Conservation (phyloP, 2,113 vertebrate species). For the Taxidea taxus region DNA sequence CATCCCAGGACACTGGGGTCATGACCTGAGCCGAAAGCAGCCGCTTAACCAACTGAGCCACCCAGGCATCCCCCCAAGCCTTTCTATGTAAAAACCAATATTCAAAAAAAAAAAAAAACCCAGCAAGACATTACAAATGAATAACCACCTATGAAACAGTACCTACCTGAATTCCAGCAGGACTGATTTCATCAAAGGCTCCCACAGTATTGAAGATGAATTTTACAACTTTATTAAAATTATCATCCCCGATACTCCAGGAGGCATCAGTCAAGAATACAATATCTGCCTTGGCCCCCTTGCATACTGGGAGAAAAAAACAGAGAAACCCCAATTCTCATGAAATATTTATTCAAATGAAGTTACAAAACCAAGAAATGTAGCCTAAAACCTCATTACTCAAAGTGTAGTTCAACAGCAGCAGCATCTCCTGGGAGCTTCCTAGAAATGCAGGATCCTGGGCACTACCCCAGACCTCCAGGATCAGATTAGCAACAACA, state of each 20-base stretch:
- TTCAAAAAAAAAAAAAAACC: conserved; percentile 21
- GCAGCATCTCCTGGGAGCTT: neutral
- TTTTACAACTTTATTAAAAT: conserved; percentile 95
- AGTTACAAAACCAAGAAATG: neutral
- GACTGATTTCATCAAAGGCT: conserved; percentile 92
- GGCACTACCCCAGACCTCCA: neutral
- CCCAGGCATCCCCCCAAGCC: too few species aligned
- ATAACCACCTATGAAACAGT: neutral
- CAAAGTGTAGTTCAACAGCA: neutral
- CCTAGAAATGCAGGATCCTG: neutral
- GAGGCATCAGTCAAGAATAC: conserved; percentile 98
- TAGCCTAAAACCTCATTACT: neutral
- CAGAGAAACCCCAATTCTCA: neutral
- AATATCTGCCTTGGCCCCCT: conserved; percentile 97
- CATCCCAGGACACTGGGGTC: too few species aligned
- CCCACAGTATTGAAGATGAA: conserved; percentile 93
- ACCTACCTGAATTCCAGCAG: conserved; percentile 95
- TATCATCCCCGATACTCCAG: conserved; percentile 98
- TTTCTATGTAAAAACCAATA: neutral
- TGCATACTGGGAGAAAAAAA: conserved; percentile 88
- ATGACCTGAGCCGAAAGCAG: too few species aligned
- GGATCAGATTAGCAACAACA: neutral
- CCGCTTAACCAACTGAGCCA: too few species aligned
- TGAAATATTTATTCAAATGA: neutral
- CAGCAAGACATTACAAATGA: neutral